Evolutionary conservation across 2,113 vertebrate genomes (phyloP).

Genomic region (Sinocyclocheilus anshuiensis): DNA sequence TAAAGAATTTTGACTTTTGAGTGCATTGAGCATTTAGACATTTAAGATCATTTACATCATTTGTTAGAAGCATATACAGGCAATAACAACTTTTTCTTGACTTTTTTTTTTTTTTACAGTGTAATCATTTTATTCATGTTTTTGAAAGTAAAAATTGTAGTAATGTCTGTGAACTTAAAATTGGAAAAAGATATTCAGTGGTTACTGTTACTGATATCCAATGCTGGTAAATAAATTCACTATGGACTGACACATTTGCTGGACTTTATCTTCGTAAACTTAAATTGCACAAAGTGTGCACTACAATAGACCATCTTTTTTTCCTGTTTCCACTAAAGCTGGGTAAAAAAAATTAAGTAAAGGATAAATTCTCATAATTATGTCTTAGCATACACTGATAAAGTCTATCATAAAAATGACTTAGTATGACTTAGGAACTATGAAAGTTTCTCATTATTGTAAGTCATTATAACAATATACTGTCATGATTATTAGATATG

Average conservation of each 20-base stretch:
- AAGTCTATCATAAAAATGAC: background rate
- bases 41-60: background rate
- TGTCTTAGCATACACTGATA: too few relatives aligned
- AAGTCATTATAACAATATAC: background rate
- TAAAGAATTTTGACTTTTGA: background rate
- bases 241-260: background rate
- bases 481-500: too few relatives aligned
- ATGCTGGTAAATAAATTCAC: slow-evolving; percentile 37
- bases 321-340: background rate
- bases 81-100: background rate
- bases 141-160: background rate
- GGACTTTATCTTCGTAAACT: background rate
- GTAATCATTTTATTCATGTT: slow-evolving; percentile 41
- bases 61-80: background rate
- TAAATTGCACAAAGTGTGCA: background rate
- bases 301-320: background rate
- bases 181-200: background rate
- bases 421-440: background rate
- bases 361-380: too few relatives aligned
- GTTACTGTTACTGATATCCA: slow-evolving; percentile 16
- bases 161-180: background rate
- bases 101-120: background rate
- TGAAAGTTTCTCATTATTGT: background rate
- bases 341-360: background rate
- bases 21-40: slow-evolving; percentile 9